A percentile compares a stretch with the other conserved stretches of the same genome.
Evolutionary conservation across 2,113 vertebrate genomes (phyloP).

Genomic region (Vireo altiloquus): DNA sequence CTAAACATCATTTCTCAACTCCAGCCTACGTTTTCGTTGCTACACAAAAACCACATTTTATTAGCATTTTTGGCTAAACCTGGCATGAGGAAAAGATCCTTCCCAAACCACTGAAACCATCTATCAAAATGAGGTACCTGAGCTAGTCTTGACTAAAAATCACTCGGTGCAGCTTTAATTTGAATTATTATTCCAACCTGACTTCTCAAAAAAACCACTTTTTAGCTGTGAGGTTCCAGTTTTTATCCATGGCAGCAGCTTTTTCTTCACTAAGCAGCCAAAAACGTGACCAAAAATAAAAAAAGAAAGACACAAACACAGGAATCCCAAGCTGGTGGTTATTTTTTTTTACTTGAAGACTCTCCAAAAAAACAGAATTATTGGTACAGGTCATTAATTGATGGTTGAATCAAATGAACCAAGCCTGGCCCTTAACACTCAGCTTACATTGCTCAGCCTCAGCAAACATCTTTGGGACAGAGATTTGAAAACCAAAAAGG

Average conservation of each 20-base stretch:
- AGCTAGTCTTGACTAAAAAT: background rate
- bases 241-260: background rate
- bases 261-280: background rate
- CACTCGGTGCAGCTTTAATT: background rate
- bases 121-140: background rate
- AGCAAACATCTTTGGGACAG: background rate
- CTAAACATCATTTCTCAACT: background rate
- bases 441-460: background rate
- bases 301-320: background rate
- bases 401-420: background rate
- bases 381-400: background rate
- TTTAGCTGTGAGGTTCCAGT: background rate
- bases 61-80: background rate
- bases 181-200: background rate
- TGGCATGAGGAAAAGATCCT: background rate
- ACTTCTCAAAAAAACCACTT: background rate
- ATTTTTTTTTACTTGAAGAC: slow-evolving; percentile 13
- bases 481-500: background rate
- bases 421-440: background rate
- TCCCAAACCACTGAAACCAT: background rate
- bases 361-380: background rate
- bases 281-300: background rate
- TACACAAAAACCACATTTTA: background rate
- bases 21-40: background rate
- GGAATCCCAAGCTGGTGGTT: background rate